A percentile compares a stretch with the other conserved stretches of the same genome.
Conservation (phyloP, 1,140 invertebrate species). For the Augochlora pura region DNA sequence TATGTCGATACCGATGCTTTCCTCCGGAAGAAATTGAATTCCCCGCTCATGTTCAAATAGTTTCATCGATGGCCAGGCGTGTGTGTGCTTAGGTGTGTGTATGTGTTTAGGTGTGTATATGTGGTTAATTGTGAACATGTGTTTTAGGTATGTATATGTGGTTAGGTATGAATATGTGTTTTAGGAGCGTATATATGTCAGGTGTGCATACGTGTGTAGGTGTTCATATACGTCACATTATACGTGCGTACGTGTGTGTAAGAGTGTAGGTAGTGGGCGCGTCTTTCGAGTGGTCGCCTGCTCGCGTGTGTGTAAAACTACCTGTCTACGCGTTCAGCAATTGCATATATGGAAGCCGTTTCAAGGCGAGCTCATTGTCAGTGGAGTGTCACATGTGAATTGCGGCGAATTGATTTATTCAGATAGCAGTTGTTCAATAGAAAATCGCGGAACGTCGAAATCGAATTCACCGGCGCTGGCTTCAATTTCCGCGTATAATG, state of each 20-base stretch:
- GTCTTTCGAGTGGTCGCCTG: no score
- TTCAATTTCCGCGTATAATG: constrained; percentile 40
- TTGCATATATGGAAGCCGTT: constrained; percentile 44
- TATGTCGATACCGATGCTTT: constrained; percentile 34
- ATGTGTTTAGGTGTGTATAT: neutral
- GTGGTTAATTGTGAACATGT: no score
- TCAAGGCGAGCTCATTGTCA: constrained; percentile 44
- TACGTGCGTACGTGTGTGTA: no score
- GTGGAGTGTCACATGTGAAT: constrained; percentile 45
- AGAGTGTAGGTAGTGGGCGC: no score
- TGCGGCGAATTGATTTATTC: constrained; percentile 50
- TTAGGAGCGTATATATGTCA: no score
- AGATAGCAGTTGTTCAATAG: constrained; percentile 37
- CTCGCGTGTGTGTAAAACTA: neutral
- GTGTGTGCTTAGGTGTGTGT: neutral
- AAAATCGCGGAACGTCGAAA: constrained; percentile 41
- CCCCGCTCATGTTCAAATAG: constrained; percentile 15
- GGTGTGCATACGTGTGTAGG: no score
- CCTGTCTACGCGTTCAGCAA: constrained; percentile 19
- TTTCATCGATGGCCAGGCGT: neutral
- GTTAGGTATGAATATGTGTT: neutral
- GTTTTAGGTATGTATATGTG: no score
- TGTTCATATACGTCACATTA: no score
- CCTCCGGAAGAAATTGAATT: constrained; percentile 41
- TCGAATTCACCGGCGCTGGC: constrained; percentile 18